Percentiles rank a stretch among this genome's conserved stretches.
These are phyloP conservation scores for Ptilodon capucinus DNA, from an alignment of 2,888 invertebrate genomes.

Conservation along the genomic window DNA sequence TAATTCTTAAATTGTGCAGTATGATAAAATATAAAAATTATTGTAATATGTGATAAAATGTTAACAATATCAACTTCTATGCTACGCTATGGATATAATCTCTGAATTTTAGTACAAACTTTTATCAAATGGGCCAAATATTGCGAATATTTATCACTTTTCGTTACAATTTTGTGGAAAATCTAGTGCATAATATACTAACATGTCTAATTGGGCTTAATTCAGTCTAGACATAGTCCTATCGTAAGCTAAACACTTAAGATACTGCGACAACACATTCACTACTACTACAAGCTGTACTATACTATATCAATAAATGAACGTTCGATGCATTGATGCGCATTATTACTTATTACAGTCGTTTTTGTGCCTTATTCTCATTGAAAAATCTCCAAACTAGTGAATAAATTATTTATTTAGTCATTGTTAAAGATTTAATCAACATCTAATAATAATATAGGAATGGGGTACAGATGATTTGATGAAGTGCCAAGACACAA, in stretches of 20 bases:
- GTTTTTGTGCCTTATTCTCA: constrained; percentile 1
- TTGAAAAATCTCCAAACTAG: too few relatives aligned
- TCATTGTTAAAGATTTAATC: too few relatives aligned
- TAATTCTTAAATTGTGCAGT: constrained; percentile 20
- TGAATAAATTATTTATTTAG: background rate
- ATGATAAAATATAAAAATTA: constrained; percentile 26
- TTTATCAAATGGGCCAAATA: constrained; percentile 65
- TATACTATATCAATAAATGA: constrained; percentile 41
- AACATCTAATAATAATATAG: too few relatives aligned
- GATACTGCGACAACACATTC: constrained; percentile 57
- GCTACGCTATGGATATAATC: constrained; percentile 43
- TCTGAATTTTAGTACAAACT: constrained; percentile 58
- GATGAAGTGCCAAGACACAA: too few relatives aligned
- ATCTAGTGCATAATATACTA: constrained; percentile 64
- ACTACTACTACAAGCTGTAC: constrained; percentile 57
- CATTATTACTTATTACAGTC: constrained; percentile 16
- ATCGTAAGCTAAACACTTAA: constrained; percentile 65
- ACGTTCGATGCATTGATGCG: constrained; percentile 53
- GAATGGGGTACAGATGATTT: too few relatives aligned
- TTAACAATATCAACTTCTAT: constrained; percentile 45
- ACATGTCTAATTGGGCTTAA: constrained; percentile 71
- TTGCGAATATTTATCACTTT: constrained; percentile 55
- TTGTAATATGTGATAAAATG: constrained; percentile 48
- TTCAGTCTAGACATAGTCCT: constrained; percentile 78
- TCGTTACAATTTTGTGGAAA: constrained; percentile 65